Base-by-base conservation (phyloP, 2,113 vertebrate species). In the Limnothrissa miodon region DNA sequence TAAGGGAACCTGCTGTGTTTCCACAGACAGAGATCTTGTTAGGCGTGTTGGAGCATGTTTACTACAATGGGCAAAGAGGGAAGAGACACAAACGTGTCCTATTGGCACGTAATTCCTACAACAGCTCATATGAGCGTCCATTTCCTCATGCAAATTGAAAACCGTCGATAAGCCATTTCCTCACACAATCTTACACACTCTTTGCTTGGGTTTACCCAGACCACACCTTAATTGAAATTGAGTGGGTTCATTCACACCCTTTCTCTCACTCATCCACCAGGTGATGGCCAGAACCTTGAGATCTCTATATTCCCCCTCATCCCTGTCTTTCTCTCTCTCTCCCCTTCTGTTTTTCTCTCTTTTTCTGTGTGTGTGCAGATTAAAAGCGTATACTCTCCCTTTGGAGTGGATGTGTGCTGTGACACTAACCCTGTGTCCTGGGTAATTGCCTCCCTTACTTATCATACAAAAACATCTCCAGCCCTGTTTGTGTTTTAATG, bases 311-410 rank as follows among this genome's bases (percentile, higher is more conserved):
- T 7, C 29, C 59, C 29, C n/a, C 11, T 25, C n/a, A 6, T 62
- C 25, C 7, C 59, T 62, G 7, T 29, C 7, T 0, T 25, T 25
- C 59, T 11, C 59, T 62, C 23, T 25, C 9, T 25, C 5, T 62
- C 59, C 4, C 59, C 29, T n/a, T 25, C 59, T 62, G n/a, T 29
- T 17, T 82, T 39, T 66, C 9, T 19, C 4, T 42, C 42, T 45
- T n/a, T 45, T 25, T 82, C 53, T 66, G 3, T 19, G 8, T 42
- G n/a, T 45, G 13, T 39, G 29, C 62, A 78, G 82, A 80, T 87
- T 84, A 86, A 86, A 86, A 81, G 45, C 39, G n/a, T n/a, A n/a
- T n/a, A n/a, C n/a, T n/a, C n/a, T n/a, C n/a, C 82, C 80, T 82
- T 80, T 82, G 56, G 66, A 87, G 85, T 39, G 11, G 66, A 53